Conservation (phyloP, 2,888 invertebrate species). For the Thymelicus acteon region DNA sequence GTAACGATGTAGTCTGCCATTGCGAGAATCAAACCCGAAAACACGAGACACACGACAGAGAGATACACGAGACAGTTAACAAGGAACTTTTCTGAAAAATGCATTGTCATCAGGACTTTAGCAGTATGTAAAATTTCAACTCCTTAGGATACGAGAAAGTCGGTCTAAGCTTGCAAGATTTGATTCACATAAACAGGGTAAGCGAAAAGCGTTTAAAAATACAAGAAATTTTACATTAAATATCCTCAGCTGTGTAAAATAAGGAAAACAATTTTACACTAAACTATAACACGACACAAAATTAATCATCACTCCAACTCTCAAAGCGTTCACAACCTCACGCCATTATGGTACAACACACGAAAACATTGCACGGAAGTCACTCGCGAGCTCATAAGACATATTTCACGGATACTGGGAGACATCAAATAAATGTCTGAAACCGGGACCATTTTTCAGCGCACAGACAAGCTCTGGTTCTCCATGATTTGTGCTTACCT, state of each 20-base stretch:
- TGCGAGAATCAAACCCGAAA: too few relatives aligned
- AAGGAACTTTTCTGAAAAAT: too few relatives aligned
- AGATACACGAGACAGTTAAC: too few relatives aligned
- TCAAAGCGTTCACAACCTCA: slow-evolving; percentile 5
- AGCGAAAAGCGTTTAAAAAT: too few relatives aligned
- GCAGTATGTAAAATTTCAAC: too few relatives aligned
- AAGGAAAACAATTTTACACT: background rate
- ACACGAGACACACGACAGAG: too few relatives aligned
- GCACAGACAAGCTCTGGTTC: slow-evolving; percentile 34
- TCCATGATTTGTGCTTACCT: slow-evolving; percentile 32
- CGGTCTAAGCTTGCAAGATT: too few relatives aligned
- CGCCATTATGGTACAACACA: slow-evolving; percentile 13
- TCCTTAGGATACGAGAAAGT: too few relatives aligned
- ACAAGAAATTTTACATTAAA: too few relatives aligned
- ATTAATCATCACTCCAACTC: slow-evolving; percentile 14
- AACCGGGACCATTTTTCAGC: slow-evolving; percentile 57
- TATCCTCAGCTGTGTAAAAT: background rate
- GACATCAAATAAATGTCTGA: slow-evolving; percentile 68
- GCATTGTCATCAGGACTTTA: too few relatives aligned
- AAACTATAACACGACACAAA: background rate
- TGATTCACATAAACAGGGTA: too few relatives aligned
- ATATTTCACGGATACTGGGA: slow-evolving; percentile 59
- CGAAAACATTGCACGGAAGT: slow-evolving; percentile 34
- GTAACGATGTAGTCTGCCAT: too few relatives aligned
- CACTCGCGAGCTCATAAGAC: slow-evolving; percentile 42